phyloP scores from a whole-genome alignment of 2,113 vertebrate genomes.

The Odocoileus virginianus region DNA sequence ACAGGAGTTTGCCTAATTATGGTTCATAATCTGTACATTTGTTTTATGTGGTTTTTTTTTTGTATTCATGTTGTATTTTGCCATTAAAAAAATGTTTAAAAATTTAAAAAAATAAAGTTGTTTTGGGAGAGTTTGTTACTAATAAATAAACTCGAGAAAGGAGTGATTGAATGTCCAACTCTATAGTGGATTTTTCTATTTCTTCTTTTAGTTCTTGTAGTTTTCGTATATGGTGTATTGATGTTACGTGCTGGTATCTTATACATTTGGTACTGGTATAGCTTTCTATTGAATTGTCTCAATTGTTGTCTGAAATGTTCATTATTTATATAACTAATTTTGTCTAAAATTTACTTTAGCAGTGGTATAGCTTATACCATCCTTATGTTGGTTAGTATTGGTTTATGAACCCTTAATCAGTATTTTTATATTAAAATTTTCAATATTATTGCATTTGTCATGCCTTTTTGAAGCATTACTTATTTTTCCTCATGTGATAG shows the following conservation, averaged over 20 bases:
- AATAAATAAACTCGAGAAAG: background rate
- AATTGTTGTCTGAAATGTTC: background rate
- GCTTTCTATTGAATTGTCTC: background rate
- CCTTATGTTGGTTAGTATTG: background rate
- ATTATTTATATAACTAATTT: background rate
- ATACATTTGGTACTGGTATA: background rate
- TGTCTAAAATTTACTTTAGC: background rate
- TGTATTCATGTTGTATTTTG: background rate
- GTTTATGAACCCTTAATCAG: background rate
- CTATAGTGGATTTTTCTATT: background rate
- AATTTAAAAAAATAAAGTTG: background rate
- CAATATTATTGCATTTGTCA: background rate
- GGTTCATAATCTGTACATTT: background rate
- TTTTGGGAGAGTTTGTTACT: background rate
- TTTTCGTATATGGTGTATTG: background rate
- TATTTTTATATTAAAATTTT: background rate
- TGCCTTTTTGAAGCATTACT: background rate
- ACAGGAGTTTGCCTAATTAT: background rate
- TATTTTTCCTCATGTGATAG: background rate
- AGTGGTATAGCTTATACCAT: background rate
- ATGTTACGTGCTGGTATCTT: background rate
- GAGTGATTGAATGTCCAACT: background rate
- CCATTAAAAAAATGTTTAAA: background rate
- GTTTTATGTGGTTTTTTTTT: background rate
- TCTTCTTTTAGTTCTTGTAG: background rate